Base-by-base conservation (phyloP, 2,888 invertebrate species). In the Trisateles emortualis region DNA sequence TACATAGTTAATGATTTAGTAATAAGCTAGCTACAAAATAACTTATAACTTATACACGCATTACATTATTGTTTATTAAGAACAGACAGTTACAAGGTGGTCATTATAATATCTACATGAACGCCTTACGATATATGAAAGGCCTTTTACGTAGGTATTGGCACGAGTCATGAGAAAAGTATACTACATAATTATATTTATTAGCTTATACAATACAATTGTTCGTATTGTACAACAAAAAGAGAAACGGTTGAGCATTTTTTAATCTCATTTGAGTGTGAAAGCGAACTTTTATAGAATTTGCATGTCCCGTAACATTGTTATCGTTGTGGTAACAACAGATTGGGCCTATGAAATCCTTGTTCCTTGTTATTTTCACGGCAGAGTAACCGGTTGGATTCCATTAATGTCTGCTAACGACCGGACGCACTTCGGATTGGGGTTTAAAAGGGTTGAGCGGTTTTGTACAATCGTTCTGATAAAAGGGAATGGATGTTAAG, bases 381-480 rank as follows among this genome's bases (percentile, higher is more conserved):
- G 86, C 79, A 85, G 87, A 87, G 79, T 84, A 86, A 81, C 82
- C 83, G 85, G 82, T 79, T 86, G 84, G 84, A 90, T 91, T 87
- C 90, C 91, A 91, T 92, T 92, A 92, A 91, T 92, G 92, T 86
- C 86, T 86, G 82, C 90, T 92, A 92, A 92, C 92, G 91, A 92
- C 90, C 92, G 88, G 86, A 90, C 90, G 87, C 87, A 87, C 89
- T 91, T 84, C 79, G 88, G 87, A 90, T 89, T 90, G 87, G 87
- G 92, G 86, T 88, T 90, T 90, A 90, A 92, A 92, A 92, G 92
- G 92, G 92, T 92, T 90, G 91, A 91, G 90, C 89, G 92, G 89
- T 90, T 90, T 90, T 86, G 89, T 90, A 91, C 89, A 91, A 90
- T 91, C 89, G 86, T 84, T 82, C 87, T 85, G 89, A 89, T 88